Evolutionary conservation across 2,888 invertebrate species (phyloP), one percentile per base, ranked within the genome.

Genomic region (Ashinkailepas kermadecensis): DNA sequence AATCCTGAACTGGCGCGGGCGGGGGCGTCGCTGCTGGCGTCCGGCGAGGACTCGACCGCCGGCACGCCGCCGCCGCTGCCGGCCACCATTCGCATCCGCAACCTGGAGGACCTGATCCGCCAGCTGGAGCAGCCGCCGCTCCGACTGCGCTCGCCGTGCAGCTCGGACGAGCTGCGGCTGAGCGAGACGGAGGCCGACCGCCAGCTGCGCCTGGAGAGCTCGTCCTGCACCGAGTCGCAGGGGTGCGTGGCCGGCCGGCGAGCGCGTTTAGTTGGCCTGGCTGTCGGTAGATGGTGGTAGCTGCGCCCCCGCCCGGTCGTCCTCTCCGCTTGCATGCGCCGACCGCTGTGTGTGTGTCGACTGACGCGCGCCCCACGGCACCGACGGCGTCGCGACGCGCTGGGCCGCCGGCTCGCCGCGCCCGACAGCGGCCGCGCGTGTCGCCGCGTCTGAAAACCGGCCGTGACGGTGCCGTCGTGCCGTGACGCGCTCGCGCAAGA

Each of bases 31-130:
- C 81, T 84, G 80, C 83, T 82, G 59, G 82, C 82, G 57, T 84
- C 84, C 54, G 81, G 82, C 81, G 83, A 84, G 82, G 82, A 84
- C 80, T 84, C 81, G 90, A 91, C 84, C 90, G 90, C 83, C 91
- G 92, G 86, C 92, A 92, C 84, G 92, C 94, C 74, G 93, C 93
- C 80, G 93, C 94, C 85, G 84, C 85, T 82, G 93, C 93, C 81
- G 92, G 93, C 21, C 92, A 94, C 94, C 78, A 92, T 95, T 86
- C 91, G 96, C 85, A 96, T 96, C 87, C 91, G 96, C 84, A 96
- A 94, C 88, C 90, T 96, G 84, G 96, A 96, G 88, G 96, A 96
- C 88, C 90, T 96, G 83, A 95, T 96, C 86, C 90, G 95, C 70
- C 86, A 86, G 83, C 84, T 86, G 81, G 86, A 86, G 81, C 85